These are phyloP conservation scores for Tipula unca DNA, from an alignment of 2,888 invertebrate species.

Conservation along the genomic window DNA sequence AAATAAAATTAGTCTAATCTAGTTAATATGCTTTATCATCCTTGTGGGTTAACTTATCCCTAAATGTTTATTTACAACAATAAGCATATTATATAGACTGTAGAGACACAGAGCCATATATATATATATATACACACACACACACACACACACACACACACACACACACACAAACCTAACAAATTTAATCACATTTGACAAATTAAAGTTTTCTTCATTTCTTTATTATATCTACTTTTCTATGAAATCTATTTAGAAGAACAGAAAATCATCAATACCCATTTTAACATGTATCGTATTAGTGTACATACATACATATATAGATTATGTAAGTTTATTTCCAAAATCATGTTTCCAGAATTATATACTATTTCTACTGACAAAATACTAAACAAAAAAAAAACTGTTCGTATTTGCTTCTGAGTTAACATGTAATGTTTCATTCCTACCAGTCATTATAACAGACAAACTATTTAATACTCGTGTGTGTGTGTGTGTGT, in stretches of 20 bases:
- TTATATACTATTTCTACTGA: background rate
- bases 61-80: slow-evolving; percentile 3
- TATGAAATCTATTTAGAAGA: background rate
- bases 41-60: slow-evolving; percentile 14
- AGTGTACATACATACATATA: background rate
- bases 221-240: background rate
- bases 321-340: background rate
- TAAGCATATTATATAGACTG: background rate
- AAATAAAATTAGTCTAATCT: slow-evolving; percentile 8
- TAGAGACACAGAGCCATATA: too few species aligned
- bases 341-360: background rate
- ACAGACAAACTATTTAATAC: background rate
- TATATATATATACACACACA: background rate
- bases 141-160: background rate
- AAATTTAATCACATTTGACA: slow-evolving; percentile 14
- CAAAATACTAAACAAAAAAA: background rate
- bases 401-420: background rate
- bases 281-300: background rate
- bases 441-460: background rate
- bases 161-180: background rate
- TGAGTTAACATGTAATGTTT: background rate
- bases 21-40: background rate
- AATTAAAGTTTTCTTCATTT: slow-evolving; percentile 8
- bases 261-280: background rate
- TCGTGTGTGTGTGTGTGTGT: background rate